Evolutionary conservation across 2,797 vertebrate species (phyloP).

Genomic region (Pteronotus mesoamericanus): DNA sequence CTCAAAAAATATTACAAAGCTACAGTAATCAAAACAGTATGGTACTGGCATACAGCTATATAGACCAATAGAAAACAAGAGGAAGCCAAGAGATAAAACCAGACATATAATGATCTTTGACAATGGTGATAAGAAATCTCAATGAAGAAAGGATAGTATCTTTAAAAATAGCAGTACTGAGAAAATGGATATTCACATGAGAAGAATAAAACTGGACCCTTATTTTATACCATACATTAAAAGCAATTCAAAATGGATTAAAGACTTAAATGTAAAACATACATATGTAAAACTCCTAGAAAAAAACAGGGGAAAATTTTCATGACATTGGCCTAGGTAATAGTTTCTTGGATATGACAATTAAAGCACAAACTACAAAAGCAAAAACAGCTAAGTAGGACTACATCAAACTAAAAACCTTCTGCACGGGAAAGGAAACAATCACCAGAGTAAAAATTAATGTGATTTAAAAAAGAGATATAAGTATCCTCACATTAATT

Average conservation of each 20-base stretch:
- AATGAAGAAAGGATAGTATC: not conserved
- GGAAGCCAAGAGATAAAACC: not conserved
- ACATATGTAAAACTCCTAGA: not conserved
- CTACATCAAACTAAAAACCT: not conserved
- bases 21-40: not conserved
- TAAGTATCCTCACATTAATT: too few relatives aligned
- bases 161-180: not conserved
- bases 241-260: not conserved
- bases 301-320: not conserved
- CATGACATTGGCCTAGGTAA: not conserved
- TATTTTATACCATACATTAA: not conserved
- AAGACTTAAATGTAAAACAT: not conserved
- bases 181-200: not conserved
- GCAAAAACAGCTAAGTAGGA: not conserved
- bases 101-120: not conserved
- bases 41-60: not conserved
- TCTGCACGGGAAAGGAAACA: not conserved
- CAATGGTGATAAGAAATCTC: not conserved
- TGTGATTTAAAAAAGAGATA: too few relatives aligned
- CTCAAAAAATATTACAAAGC: not conserved
- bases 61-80: not conserved
- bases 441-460: not conserved
- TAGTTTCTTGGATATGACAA: not conserved
- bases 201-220: not conserved
- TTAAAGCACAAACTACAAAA: not conserved